Conservation (phyloP, 2,797 vertebrate genomes). For the Pipistrellus nathusii region DNA sequence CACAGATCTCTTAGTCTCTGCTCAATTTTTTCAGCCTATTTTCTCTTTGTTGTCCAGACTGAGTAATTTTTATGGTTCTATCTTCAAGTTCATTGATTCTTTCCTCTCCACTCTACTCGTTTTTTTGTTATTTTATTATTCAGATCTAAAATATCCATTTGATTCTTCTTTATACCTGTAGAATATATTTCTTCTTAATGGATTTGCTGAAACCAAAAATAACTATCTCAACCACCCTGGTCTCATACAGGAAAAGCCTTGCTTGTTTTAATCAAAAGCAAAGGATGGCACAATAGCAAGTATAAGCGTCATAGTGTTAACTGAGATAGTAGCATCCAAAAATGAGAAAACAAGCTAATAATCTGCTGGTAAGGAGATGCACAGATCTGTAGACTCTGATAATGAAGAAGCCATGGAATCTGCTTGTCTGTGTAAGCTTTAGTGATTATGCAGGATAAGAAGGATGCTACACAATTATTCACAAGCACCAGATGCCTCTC, state of each 20-base stretch:
- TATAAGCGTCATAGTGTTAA: not conserved
- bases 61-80: conserved; percentile 24
- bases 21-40: not conserved
- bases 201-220: conserved; percentile 49
- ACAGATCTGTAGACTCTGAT: not conserved
- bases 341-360: conserved; percentile 17
- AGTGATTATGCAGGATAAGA: not conserved
- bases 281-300: conserved; percentile 15
- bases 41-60: conserved; percentile 41
- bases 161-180: conserved; percentile 31
- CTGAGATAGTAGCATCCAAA: conserved; percentile 19
- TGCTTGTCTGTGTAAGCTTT: not conserved
- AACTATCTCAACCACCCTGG: not conserved
- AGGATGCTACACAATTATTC: not conserved
- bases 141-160: conserved; percentile 40
- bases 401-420: conserved; percentile 10
- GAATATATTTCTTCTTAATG: conserved; percentile 15
- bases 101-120: conserved; percentile 16
- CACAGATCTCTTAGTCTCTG: not conserved
- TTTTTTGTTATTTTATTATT: conserved; percentile 31
- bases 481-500: not conserved
- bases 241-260: conserved; percentile 48
- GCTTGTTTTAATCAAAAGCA: conserved; percentile 37
- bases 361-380: conserved; percentile 3
- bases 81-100: conserved; percentile 31